phyloP scores from a whole-genome alignment of 2,113 vertebrate genomes.

The Phycodurus eques region DNA sequence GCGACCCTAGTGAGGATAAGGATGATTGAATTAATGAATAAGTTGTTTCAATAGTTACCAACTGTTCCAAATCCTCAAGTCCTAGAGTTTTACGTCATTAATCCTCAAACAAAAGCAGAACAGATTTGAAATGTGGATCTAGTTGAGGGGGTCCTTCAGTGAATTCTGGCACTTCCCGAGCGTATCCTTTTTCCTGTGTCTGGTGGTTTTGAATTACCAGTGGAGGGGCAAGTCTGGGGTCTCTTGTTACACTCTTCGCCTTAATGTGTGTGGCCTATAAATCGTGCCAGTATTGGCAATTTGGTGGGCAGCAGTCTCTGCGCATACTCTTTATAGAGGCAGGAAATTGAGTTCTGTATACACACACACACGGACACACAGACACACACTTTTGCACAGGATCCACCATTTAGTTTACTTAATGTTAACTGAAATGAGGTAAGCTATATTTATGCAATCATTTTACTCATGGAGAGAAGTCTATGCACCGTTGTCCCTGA shows the following conservation, averaged over 20 bases:
- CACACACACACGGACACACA: background rate
- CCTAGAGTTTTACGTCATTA: constrained; percentile 9
- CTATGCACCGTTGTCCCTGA: background rate
- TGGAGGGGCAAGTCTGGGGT: constrained; percentile 35
- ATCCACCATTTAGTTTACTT: constrained; percentile 26
- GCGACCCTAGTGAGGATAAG: no score
- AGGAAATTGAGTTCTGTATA: constrained; percentile 29
- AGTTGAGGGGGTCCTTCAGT: constrained; percentile 1
- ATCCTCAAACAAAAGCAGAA: constrained; percentile 8
- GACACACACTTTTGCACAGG: background rate
- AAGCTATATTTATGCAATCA: constrained; percentile 11
- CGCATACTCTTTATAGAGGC: constrained; percentile 17
- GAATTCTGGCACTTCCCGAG: constrained; percentile 12
- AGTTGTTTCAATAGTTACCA: constrained; percentile 8
- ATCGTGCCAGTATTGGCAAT: constrained; percentile 56
- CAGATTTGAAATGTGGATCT: constrained; percentile 8
- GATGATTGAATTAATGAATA: no score
- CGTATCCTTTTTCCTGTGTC: background rate
- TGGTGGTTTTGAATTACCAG: constrained; percentile 58
- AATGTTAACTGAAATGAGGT: constrained; percentile 23
- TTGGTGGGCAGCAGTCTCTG: constrained; percentile 36
- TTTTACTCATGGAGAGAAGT: constrained; percentile 6
- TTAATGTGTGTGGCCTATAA: constrained; percentile 56
- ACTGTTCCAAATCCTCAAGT: constrained; percentile 16
- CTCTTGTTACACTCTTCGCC: constrained; percentile 58